Evolutionary conservation across 1,140 invertebrate species (phyloP), one percentile per base, ranked within the genome.

Genomic region (Drosophila micromelanica): DNA sequence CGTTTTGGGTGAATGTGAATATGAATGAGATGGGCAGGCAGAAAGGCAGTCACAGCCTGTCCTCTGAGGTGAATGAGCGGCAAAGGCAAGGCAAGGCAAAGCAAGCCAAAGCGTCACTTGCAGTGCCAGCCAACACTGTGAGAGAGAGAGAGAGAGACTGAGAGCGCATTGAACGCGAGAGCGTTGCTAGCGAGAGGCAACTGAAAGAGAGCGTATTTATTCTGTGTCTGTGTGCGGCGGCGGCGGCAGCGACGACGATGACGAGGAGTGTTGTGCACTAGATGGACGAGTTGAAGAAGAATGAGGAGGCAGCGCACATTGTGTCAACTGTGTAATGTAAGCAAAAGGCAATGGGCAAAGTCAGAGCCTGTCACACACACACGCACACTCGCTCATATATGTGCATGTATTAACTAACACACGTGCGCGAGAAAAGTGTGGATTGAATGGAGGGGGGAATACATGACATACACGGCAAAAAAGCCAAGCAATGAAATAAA

Each of bases 1-100:
- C 79, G 85, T 90, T 89, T 89, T 89, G 84, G 84, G 80, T 89
- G 84, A 90, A 89, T 87, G 85, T 89, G 84, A 90, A 90, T 89
- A 89, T 90, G 84, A 87, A 87, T 87, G 84, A 87, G 82, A 89
- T 87, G 82, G 80, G 84, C 79, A 78, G 68, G 63, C 76, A 63
- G 75, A 63, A 60, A 65, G 69, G 54, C 69, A 68, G 68, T 71
- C 68, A 62, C 59, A 60, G 67, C 60, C 61, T 65, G 73, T 76
- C 68, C 68, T 78, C 82, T 62, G 75, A 87, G 82, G 82, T 87
- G 78, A 87, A 87, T 87, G 78, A 87, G 82, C 76, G 45, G 45
- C 17, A 46, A 46, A n/a, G 59, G 45, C 56, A 48, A 48, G 35
- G 40, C 40, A 56, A 42, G 51, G 67, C 70, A 57, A 60, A 46